Evolutionary conservation across 2,797 vertebrate species (phyloP).

Genomic region (Sebastes alutus): DNA sequence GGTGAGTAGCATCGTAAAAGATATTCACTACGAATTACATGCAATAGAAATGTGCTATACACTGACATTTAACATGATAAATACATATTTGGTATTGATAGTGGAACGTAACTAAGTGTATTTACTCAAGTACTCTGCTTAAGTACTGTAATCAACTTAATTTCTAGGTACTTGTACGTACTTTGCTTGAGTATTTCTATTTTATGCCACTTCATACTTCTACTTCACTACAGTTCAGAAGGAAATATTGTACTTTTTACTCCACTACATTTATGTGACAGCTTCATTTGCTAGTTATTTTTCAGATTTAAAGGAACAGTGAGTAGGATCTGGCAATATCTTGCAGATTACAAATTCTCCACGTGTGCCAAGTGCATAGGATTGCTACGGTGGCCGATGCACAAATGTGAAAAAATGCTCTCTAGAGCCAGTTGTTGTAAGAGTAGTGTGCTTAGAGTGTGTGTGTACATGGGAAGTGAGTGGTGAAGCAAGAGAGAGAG

Average conservation of each 20-base stretch:
- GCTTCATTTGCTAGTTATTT: neutral
- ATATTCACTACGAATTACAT: neutral
- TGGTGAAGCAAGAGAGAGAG: too few relatives aligned
- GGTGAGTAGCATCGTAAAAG: neutral
- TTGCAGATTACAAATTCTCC: too few relatives aligned
- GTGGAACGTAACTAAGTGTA: neutral
- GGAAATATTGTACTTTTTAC: neutral
- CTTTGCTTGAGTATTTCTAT: neutral
- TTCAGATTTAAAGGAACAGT: neutral
- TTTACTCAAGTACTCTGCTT: neutral
- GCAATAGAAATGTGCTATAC: neutral
- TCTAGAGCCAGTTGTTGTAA: too few relatives aligned
- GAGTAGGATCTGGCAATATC: too few relatives aligned
- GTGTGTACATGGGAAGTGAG: too few relatives aligned
- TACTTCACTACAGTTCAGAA: neutral
- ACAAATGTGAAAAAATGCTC: too few relatives aligned
- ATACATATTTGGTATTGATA: neutral
- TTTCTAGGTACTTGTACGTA: neutral
- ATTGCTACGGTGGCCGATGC: accelerated
- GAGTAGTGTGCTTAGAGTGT: too few relatives aligned
- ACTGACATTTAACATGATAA: neutral
- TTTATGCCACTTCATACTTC: neutral
- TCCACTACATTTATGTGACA: neutral
- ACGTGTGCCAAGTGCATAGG: too few relatives aligned
- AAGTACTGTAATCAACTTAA: neutral